Percentiles rank a stretch among this genome's conserved stretches.
Conservation (phyloP, 2,113 vertebrate genomes). For the Nibea coibor region DNA sequence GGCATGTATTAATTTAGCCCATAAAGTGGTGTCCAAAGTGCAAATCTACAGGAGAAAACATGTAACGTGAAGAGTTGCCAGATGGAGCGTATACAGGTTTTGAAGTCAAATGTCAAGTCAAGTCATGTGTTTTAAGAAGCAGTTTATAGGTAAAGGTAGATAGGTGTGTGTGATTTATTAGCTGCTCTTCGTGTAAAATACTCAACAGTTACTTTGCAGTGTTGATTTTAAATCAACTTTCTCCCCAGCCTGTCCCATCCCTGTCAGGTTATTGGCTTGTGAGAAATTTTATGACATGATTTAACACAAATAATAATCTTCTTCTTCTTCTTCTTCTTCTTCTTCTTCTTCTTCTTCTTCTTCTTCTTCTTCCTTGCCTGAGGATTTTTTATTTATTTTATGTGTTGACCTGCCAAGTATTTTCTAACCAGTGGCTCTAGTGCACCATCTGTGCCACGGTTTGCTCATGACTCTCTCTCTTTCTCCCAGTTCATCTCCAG, state of each 20-base stretch:
- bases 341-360: neutral
- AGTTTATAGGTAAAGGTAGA: neutral
- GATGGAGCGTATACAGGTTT: too few relatives aligned
- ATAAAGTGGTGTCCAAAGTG: neutral
- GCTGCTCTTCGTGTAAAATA: neutral
- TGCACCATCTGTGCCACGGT: conserved; percentile 52
- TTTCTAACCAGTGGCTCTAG: conserved; percentile 38
- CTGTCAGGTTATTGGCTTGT: neutral
- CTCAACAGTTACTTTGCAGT: neutral
- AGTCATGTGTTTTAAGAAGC: too few relatives aligned
- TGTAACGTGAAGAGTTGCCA: neutral
- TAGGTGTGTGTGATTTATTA: neutral
- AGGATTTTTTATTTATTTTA: neutral
- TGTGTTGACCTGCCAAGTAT: conserved; percentile 23
- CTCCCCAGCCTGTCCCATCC: neutral
- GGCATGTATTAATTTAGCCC: neutral
- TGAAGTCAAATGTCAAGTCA: neutral
- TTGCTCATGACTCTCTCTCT: neutral
- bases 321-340: neutral
- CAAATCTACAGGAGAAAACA: neutral
- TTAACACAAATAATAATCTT: neutral
- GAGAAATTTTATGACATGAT: neutral
- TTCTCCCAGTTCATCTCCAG: neutral
- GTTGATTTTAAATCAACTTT: neutral
- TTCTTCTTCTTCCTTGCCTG: neutral